phyloP scores from a whole-genome alignment of 2,888 invertebrate species.

The Pyralis farinalis region DNA sequence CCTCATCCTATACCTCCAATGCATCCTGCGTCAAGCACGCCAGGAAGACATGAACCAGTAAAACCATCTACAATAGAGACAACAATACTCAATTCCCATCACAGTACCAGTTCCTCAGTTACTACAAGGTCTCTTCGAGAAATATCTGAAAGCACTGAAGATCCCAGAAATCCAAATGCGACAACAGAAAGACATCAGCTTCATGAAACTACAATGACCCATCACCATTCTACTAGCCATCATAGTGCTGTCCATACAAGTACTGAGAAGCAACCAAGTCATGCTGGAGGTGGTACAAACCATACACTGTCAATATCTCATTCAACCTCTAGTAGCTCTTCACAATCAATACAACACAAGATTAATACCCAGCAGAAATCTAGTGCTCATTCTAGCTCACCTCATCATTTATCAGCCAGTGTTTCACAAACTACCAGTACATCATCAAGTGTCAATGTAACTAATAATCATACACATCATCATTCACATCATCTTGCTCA shows the following conservation, averaged over 20 bases:
- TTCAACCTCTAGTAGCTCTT: conserved; percentile 84
- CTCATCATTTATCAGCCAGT: conserved; percentile 78
- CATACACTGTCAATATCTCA: conserved; percentile 85
- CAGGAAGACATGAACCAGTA: conserved; percentile 71
- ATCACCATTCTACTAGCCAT: conserved; percentile 84
- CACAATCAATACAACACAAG: conserved; percentile 84
- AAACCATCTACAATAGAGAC: conserved; percentile 82
- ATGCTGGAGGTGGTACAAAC: conserved; percentile 74
- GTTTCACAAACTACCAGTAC: conserved; percentile 76
- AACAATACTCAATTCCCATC: conserved; percentile 86
- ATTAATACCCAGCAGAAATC: conserved; percentile 77
- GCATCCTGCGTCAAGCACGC: conserved; percentile 68
- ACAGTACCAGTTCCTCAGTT: conserved; percentile 86
- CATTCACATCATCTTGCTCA: conserved; percentile 83
- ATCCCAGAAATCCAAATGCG: conserved; percentile 67
- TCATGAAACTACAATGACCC: conserved; percentile 84
- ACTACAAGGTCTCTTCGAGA: conserved; percentile 84
- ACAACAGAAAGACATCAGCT: conserved; percentile 82
- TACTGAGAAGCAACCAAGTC: conserved; percentile 81
- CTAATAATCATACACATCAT: conserved; percentile 84
- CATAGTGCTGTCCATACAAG: conserved; percentile 84
- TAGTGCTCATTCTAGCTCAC: conserved; percentile 69
- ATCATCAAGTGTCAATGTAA: conserved; percentile 75
- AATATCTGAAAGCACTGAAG: conserved; percentile 76
- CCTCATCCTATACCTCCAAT: conserved; percentile 88